Conservation (phyloP, 2,888 invertebrate species). For the Amphipoea lucens region DNA sequence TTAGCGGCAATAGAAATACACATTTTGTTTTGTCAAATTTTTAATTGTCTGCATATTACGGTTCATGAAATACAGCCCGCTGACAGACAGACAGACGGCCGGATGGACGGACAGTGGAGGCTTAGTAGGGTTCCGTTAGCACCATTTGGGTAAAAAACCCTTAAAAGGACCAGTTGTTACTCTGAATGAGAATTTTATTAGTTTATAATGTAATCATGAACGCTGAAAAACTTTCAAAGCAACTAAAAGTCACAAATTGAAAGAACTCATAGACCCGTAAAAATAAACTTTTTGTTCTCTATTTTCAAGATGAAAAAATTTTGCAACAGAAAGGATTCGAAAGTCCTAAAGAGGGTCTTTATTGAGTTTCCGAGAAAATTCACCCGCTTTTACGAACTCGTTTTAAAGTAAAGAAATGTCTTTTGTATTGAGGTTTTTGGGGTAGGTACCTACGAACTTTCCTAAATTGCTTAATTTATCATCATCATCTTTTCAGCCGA, state of each 20-base stretch:
- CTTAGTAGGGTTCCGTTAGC: too few relatives aligned
- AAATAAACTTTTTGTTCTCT: conserved; percentile 47
- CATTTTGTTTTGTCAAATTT: too few relatives aligned
- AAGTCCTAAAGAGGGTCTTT: conserved; percentile 44
- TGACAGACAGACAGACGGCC: too few relatives aligned
- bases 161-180: not conserved
- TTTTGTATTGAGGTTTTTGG: conserved; percentile 13
- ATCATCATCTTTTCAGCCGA: too few relatives aligned
- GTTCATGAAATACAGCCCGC: too few relatives aligned
- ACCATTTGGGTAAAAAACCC: too few relatives aligned
- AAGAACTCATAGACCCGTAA: conserved; percentile 41
- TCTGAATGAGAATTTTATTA: conserved; percentile 13
- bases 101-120: too few relatives aligned
- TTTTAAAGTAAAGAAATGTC: conserved; percentile 18
- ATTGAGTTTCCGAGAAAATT: conserved; percentile 56
- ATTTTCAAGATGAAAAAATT: conserved; percentile 51
- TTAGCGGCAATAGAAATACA: not conserved
- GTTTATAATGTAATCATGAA: conserved; percentile 6
- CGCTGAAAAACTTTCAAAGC: conserved; percentile 25
- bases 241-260: conserved; percentile 53
- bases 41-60: too few relatives aligned
- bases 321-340: conserved; percentile 41
- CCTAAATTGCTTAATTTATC: conserved; percentile 9
- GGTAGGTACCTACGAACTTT: not conserved
- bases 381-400: conserved; percentile 28